Conservation (phyloP, 2,797 vertebrate species). For the Geotrypetes seraphini region DNA sequence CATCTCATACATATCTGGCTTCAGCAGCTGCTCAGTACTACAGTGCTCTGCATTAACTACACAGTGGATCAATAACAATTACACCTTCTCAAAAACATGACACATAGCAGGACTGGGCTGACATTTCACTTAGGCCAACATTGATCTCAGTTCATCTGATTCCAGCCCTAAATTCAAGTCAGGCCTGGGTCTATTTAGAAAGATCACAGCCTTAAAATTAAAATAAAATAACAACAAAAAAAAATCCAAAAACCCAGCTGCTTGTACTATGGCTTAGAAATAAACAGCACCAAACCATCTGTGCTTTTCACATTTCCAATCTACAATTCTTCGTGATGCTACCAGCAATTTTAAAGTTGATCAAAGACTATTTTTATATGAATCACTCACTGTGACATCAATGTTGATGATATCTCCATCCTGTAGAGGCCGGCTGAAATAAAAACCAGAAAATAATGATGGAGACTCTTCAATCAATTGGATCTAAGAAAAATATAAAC, state of each 20-base stretch:
- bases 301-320: slow-evolving; percentile 71
- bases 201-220: slow-evolving; percentile 71
- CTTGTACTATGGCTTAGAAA: slow-evolving; percentile 61
- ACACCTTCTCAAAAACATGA: slow-evolving; percentile 97
- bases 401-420: slow-evolving; percentile 80
- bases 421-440: slow-evolving; percentile 67
- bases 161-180: slow-evolving; percentile 80
- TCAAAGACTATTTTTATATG: slow-evolving; percentile 68
- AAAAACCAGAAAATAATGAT: slow-evolving; percentile 48
- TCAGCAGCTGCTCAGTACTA: slow-evolving; percentile 80
- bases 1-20: slow-evolving; percentile 81
- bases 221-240: slow-evolving; percentile 48
- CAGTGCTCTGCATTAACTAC: slow-evolving; percentile 93
- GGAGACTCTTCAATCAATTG: slow-evolving; percentile 67
- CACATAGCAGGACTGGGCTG: slow-evolving; percentile 87
- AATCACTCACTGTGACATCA: slow-evolving; percentile 75
- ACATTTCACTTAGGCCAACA: slow-evolving; percentile 94
- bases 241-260: slow-evolving; percentile 91
- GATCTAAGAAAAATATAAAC: slow-evolving; percentile 58
- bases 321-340: slow-evolving; percentile 78
- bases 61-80: slow-evolving; percentile 98
- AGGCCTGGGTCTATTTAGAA: slow-evolving; percentile 75
- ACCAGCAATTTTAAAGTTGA: slow-evolving; percentile 62
- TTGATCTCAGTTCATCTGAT: slow-evolving; percentile 93
- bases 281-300: slow-evolving; percentile 78